phyloP scores from a whole-genome alignment of 2,113 vertebrate genomes.

The Myotis yumanensis region DNA sequence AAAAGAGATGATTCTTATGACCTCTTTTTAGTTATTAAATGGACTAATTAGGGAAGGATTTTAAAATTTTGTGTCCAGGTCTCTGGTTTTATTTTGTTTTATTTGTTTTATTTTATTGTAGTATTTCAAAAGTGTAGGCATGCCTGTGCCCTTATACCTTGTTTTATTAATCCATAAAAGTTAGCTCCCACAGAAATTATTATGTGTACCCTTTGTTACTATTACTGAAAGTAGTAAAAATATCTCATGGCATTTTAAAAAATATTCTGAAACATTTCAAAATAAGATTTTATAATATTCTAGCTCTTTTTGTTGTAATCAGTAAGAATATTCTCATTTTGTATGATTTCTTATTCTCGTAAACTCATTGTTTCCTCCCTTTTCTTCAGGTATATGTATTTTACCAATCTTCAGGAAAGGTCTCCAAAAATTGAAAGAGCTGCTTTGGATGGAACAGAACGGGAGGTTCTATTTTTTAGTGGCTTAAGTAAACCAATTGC shows the following conservation, averaged over 20 bases:
- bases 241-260: neutral
- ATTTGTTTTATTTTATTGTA: neutral
- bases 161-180: neutral
- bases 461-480: slow-evolving; percentile 96
- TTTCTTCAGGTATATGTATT: slow-evolving; percentile 95
- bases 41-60: neutral
- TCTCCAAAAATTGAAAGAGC: slow-evolving; percentile 96
- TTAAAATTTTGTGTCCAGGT: slow-evolving; percentile 20
- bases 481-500: slow-evolving; percentile 93
- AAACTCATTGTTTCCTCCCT: slow-evolving; percentile 8
- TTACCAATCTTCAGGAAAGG: slow-evolving; percentile 97
- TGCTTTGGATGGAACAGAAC: slow-evolving; percentile 96
- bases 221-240: slow-evolving; percentile 10
- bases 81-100: neutral
- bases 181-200: slow-evolving; percentile 22
- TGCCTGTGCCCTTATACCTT: neutral
- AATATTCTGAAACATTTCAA: neutral
- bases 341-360: neutral
- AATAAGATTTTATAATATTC: neutral
- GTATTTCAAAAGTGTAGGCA: neutral
- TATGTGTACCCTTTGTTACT: slow-evolving; percentile 7
- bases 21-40: slow-evolving; percentile 39
- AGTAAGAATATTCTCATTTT: neutral
- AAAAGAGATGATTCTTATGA: neutral
- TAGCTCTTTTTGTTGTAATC: slow-evolving; percentile 4